These are phyloP conservation scores for Amblyjoppa fuscipennis DNA, from an alignment of 2,888 invertebrate species.

Conservation along the genomic window DNA sequence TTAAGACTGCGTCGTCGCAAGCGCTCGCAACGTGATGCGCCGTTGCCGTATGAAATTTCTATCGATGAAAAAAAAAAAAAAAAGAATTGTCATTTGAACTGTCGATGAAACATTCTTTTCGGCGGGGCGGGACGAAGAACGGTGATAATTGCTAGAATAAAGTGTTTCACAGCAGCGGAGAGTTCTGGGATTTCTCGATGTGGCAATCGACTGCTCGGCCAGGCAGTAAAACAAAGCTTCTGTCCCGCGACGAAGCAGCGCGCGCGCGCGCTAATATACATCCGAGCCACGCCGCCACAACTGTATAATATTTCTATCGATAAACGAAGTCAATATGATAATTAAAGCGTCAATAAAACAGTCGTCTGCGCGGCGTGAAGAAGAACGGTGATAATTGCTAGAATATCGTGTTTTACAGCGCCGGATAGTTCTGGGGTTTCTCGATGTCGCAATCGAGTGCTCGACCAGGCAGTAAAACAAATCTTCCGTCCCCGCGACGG, in stretches of 20 bases:
- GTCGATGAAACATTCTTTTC: not conserved
- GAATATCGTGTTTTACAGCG: not conserved
- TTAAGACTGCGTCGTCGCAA: conserved; percentile 46
- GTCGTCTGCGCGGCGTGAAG: no score
- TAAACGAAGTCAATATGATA: no score
- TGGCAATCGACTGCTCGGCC: not conserved
- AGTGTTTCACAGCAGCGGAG: not conserved
- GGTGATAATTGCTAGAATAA: not conserved
- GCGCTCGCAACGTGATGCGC: not conserved
- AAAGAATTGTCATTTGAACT: not conserved
- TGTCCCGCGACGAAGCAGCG: not conserved
- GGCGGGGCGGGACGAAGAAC: no score
- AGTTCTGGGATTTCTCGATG: conserved; percentile 2
- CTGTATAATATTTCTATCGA: no score
- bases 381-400: no score
- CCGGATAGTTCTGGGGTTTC: not conserved
- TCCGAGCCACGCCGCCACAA: no score
- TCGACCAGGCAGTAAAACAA: conserved; percentile 3
- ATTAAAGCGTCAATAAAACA: no score
- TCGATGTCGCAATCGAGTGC: not conserved
- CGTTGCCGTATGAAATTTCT: not conserved
- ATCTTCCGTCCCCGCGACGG: conserved; percentile 6
- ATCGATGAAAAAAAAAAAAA: not conserved
- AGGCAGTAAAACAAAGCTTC: not conserved
- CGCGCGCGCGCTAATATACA: conserved; percentile 5